These are phyloP conservation scores for Carduelis carduelis DNA, from an alignment of 2,797 vertebrate genomes.

Conservation along the genomic window DNA sequence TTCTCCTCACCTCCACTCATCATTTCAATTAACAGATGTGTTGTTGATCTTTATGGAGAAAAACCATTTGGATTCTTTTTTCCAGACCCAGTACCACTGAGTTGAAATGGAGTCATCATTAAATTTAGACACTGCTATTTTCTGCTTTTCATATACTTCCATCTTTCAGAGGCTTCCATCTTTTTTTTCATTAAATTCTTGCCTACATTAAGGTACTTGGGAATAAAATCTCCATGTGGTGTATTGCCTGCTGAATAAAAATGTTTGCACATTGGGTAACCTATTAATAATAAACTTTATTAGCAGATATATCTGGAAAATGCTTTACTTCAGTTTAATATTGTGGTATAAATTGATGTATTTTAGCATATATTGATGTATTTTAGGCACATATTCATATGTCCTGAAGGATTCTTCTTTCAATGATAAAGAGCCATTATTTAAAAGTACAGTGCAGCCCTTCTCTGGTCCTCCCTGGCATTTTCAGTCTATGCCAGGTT, in stretches of 20 bases:
- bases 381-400: not conserved
- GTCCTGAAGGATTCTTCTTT: not conserved
- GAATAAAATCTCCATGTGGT: not conserved
- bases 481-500: not conserved
- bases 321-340: not conserved
- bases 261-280: not conserved
- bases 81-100: not conserved
- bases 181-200: not conserved
- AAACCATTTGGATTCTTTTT: not conserved
- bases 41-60: not conserved
- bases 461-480: not conserved
- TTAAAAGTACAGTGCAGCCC: not conserved
- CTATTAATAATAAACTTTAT: not conserved
- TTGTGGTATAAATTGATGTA: not conserved
- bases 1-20: fast-evolving
- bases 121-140: not conserved
- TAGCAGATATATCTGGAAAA: not conserved
- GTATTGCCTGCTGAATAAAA: not conserved
- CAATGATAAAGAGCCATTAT: not conserved
- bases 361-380: not conserved
- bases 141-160: not conserved
- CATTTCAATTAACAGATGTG: not conserved
- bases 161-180: not conserved
- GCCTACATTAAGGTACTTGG: not conserved
- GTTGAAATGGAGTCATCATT: not conserved